A percentile compares a stretch with the other conserved stretches of the same genome.
These are phyloP conservation scores for Piaya cayana DNA, from an alignment of 2,113 vertebrate species.

Conservation along the genomic window DNA sequence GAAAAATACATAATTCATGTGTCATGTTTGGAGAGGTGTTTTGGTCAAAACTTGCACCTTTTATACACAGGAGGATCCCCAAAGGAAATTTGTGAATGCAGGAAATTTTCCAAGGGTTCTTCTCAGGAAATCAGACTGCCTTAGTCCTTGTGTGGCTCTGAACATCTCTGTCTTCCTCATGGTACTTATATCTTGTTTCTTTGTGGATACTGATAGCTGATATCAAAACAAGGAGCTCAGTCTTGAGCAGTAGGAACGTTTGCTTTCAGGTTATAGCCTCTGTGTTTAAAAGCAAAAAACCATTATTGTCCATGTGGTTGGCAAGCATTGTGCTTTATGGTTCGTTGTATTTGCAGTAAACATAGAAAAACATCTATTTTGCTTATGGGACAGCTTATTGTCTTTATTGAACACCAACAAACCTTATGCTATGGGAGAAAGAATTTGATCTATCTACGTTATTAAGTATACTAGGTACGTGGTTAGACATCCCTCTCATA, in stretches of 20 bases:
- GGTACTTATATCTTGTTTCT: not conserved
- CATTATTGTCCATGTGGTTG: not conserved
- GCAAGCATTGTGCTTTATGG: not conserved
- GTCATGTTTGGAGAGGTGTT: not conserved
- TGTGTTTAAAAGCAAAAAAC: not conserved
- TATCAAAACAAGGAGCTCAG: not conserved
- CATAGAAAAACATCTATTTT: conserved; percentile 31
- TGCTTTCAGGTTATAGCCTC: not conserved
- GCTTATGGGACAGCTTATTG: conserved; percentile 34
- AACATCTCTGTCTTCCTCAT: not conserved
- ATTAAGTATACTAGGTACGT: not conserved
- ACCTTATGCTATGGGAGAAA: conserved; percentile 21
- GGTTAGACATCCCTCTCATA: conserved; percentile 6
- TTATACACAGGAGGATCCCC: not conserved
- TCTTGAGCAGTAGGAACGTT: not conserved
- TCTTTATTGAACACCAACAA: conserved; percentile 31
- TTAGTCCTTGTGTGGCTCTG: not conserved
- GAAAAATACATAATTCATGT: not conserved
- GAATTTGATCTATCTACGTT: conserved; percentile 38
- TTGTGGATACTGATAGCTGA: not conserved
- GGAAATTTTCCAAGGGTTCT: not conserved
- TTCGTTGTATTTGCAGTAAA: conserved; percentile 24
- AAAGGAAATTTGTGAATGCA: not conserved
- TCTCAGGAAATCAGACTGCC: not conserved
- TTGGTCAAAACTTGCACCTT: not conserved